A percentile compares a stretch with the other conserved stretches of the same genome.
Conservation (phyloP, 37 sponge, comb jelly and placozoan genomes). For the Geodia barretti region DNA sequence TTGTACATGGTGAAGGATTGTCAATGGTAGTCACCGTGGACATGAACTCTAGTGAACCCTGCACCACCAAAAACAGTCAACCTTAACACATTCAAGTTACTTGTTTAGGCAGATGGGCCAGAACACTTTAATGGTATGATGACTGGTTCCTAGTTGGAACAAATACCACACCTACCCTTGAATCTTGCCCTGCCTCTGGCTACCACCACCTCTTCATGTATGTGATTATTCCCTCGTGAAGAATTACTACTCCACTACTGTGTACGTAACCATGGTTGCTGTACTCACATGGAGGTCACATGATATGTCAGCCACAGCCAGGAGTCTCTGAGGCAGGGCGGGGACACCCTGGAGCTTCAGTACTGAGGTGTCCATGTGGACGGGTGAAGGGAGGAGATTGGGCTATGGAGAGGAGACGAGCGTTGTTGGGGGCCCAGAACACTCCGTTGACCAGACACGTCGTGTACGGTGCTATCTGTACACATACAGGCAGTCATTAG, state of each 20-base stretch:
- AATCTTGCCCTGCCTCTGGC: no score
- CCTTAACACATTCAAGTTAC: no score
- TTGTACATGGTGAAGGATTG: constrained; percentile 84
- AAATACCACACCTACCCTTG: no score
- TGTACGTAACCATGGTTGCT: not conserved
- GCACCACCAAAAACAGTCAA: not conserved
- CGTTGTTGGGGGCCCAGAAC: constrained; percentile 88
- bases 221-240: no score
- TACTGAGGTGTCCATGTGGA: constrained; percentile 26
- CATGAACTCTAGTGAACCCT: constrained; percentile 94
- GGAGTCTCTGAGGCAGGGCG: constrained; percentile 82
- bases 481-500: no score
- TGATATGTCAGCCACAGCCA: constrained; percentile 90
- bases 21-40: constrained; percentile 71
- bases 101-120: no score
- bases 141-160: no score
- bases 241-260: not conserved
- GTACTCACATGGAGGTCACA: constrained; percentile 48
- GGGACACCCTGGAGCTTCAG: constrained; percentile 58
- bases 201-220: no score
- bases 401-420: constrained; percentile 73
- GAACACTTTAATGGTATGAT: no score
- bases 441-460: constrained; percentile 90
- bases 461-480: constrained; percentile 89
- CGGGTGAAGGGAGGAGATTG: constrained; percentile 58